phyloP scores from a whole-genome alignment of 2,888 invertebrate species.

The Callimorpha dominula region DNA sequence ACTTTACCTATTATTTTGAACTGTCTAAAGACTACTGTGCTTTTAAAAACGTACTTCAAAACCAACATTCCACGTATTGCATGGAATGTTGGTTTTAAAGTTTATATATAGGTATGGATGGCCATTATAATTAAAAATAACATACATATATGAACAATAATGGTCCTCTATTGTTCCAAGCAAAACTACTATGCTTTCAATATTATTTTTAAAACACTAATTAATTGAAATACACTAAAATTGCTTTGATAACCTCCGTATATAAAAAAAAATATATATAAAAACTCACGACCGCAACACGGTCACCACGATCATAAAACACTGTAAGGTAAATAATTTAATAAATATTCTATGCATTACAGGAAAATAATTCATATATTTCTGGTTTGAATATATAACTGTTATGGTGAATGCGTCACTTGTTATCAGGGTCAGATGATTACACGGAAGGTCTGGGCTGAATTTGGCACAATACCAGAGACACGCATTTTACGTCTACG shows the following conservation, averaged over 20 bases:
- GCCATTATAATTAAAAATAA: constrained; percentile 5
- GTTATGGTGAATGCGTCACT: constrained; percentile 2
- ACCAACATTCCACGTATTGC: not conserved
- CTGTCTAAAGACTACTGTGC: not conserved
- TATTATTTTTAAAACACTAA: not conserved
- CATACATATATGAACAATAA: not conserved
- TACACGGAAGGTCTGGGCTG: not conserved
- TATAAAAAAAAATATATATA: not conserved
- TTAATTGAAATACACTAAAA: not conserved
- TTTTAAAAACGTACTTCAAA: constrained; percentile 7
- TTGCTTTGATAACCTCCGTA: not conserved
- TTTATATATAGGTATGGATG: not conserved
- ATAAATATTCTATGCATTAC: not conserved
- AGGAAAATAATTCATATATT: not conserved
- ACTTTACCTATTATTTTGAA: too few species aligned
- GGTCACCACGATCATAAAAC: not conserved
- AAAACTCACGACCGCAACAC: not conserved
- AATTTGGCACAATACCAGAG: constrained; percentile 17
- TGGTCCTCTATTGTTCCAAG: not conserved
- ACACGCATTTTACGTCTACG: constrained; percentile 14
- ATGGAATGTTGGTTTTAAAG: not conserved
- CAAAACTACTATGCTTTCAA: not conserved
- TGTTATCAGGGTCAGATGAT: constrained; percentile 1
- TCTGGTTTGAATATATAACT: not conserved
- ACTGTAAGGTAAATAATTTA: not conserved